Conservation (phyloP, 2,113 vertebrate genomes). For the Eurystomus gularis region DNA sequence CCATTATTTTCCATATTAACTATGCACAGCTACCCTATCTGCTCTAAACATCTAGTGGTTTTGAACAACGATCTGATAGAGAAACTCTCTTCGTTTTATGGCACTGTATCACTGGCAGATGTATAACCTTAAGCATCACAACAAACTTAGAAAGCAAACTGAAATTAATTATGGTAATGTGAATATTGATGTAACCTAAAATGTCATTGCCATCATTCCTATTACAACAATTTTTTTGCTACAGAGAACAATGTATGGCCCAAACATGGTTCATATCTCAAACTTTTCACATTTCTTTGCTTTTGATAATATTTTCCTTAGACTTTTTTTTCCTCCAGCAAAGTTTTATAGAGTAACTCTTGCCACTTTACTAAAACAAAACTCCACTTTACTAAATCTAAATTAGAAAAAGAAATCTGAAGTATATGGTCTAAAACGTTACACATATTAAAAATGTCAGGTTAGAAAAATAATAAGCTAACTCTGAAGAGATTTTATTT, state of each 20-base stretch:
- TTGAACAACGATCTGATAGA: background rate
- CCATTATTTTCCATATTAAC: background rate
- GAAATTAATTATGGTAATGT: background rate
- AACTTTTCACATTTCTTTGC: background rate
- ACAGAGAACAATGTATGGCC: background rate
- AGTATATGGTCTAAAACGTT: background rate
- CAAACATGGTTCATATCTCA: background rate
- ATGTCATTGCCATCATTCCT: background rate
- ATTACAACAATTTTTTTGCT: background rate
- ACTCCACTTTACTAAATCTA: background rate
- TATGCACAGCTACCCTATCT: background rate
- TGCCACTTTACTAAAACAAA: background rate
- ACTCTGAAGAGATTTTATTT: constrained; percentile 6
- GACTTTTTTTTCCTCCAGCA: background rate
- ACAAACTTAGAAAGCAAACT: background rate
- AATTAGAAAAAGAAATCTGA: constrained; percentile 8
- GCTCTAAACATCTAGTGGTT: background rate
- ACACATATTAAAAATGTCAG: background rate
- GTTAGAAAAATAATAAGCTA: constrained; percentile 14
- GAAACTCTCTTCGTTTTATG: background rate
- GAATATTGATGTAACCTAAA: background rate
- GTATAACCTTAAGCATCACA: background rate
- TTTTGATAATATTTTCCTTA: background rate
- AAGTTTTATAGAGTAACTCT: background rate
- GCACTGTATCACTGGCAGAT: background rate